phyloP scores from a whole-genome alignment of 1,140 invertebrate species.

The Thalassaphorura encarpata region DNA sequence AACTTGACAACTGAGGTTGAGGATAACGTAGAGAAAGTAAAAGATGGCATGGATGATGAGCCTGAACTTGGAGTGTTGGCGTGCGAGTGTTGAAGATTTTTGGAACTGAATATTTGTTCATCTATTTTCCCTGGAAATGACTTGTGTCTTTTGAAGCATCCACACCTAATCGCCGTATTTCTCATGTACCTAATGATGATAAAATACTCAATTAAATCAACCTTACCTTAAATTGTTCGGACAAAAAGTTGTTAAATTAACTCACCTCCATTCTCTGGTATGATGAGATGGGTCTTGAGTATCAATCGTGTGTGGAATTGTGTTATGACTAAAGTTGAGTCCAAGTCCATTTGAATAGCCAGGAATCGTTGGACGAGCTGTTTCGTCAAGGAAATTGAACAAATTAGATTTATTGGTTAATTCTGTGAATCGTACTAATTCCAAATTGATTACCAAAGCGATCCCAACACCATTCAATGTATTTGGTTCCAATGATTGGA shows the following conservation, averaged over 20 bases:
- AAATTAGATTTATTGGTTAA: not conserved
- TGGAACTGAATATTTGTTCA: slow-evolving; percentile 70
- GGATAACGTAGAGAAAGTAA: slow-evolving; percentile 15
- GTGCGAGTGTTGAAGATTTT: slow-evolving; percentile 67
- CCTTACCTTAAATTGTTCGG: too few relatives aligned
- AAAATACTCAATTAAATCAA: too few relatives aligned
- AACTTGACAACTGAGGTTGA: slow-evolving; percentile 23
- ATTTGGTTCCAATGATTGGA: slow-evolving; percentile 31
- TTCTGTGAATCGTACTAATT: slow-evolving; percentile 1
- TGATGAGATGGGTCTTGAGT: slow-evolving; percentile 55
- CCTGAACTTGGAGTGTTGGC: slow-evolving; percentile 41
- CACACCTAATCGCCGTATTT: slow-evolving; percentile 50
- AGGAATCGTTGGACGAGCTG: slow-evolving; percentile 31
- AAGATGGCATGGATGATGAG: slow-evolving; percentile 25
- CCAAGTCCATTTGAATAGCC: slow-evolving; percentile 35
- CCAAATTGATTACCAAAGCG: too few relatives aligned
- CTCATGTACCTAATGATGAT: slow-evolving; percentile 43
- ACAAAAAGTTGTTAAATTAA: not conserved
- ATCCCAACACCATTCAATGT: slow-evolving; percentile 32
- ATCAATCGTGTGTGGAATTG: slow-evolving; percentile 59
- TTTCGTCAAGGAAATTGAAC: too few relatives aligned
- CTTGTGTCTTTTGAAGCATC: slow-evolving; percentile 41
- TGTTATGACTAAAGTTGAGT: slow-evolving; percentile 46
- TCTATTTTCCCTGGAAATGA: slow-evolving; percentile 51
- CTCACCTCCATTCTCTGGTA: slow-evolving; percentile 54